Percentiles rank a stretch among this genome's conserved stretches.
Evolutionary conservation across 1,140 invertebrate species (phyloP).

Genomic region (Anadara kagoshimensis): DNA sequence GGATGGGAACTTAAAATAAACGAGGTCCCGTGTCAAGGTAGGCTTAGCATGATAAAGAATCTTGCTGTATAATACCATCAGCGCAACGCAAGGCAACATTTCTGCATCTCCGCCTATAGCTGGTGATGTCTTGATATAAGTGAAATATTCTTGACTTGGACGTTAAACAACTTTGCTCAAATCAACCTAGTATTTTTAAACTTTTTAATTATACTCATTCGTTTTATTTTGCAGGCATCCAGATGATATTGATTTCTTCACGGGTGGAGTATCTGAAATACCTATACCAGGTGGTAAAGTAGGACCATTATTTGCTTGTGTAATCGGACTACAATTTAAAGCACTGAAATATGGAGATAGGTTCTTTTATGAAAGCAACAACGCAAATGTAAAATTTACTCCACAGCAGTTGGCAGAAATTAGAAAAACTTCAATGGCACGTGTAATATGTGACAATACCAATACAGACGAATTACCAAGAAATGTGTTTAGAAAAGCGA

Average conservation of each 20-base stretch:
- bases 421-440: conserved; percentile 82
- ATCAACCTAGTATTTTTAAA: no score
- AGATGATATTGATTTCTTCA: conserved; percentile 53
- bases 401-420: conserved; percentile 88
- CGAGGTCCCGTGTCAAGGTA: no score
- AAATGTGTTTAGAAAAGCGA: conserved; percentile 81
- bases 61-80: no score
- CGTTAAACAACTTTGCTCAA: no score
- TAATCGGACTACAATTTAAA: conserved; percentile 94
- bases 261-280: conserved; percentile 84
- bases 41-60: no score
- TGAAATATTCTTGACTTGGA: no score
- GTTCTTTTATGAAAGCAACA: conserved; percentile 98
- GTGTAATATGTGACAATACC: conserved; percentile 91
- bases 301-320: conserved; percentile 96
- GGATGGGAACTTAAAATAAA: no score
- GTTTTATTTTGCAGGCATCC: conserved; percentile 80
- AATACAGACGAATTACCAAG: conserved; percentile 88
- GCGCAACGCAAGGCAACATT: no score
- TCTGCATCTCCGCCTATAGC: no score
- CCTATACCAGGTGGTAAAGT: conserved; percentile 89
- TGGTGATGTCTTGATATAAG: no score
- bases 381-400: conserved; percentile 88
- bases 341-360: conserved; percentile 91
- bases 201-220: no score